These are phyloP conservation scores for Procambarus virginalis DNA, from an alignment of 1,140 invertebrate species.

Conservation along the genomic window DNA sequence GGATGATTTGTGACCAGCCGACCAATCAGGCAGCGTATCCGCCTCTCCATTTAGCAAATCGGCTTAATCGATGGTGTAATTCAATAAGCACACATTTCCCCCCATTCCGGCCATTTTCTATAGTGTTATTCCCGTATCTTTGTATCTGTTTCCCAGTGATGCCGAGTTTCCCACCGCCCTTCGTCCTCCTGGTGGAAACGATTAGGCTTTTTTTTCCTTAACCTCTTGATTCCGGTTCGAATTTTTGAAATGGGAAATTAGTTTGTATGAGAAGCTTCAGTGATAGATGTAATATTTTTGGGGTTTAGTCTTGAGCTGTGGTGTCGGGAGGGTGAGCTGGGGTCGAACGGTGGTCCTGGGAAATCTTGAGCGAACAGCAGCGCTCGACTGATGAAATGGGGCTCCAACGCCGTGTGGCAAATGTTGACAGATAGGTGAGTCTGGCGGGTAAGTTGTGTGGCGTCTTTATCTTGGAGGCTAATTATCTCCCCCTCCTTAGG, in stretches of 20 bases:
- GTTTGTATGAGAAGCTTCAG: no score
- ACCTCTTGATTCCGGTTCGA: no score
- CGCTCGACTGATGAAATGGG: slow-evolving; percentile 7
- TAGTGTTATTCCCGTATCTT: slow-evolving; percentile 37
- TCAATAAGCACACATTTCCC: slow-evolving; percentile 52
- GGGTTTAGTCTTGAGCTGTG: no score
- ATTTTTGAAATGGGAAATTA: no score
- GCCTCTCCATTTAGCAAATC: slow-evolving; percentile 59
- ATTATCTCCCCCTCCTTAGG: not conserved
- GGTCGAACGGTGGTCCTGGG: not conserved
- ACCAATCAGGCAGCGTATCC: slow-evolving; percentile 41
- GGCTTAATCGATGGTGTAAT: slow-evolving; percentile 60
- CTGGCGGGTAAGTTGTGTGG: not conserved
- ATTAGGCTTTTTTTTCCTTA: not conserved
- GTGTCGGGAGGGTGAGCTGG: not conserved
- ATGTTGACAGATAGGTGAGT: slow-evolving; percentile 39
- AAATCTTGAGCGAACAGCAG: not conserved
- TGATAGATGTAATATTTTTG: no score
- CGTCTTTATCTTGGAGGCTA: not conserved
- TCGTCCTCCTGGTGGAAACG: not conserved
- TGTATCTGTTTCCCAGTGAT: not conserved
- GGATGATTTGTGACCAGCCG: slow-evolving; percentile 7
- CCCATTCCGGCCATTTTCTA: slow-evolving; percentile 44
- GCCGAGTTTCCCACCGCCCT: slow-evolving; percentile 4
- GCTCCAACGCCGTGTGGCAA: slow-evolving; percentile 34